Evolutionary conservation across 1,140 invertebrate genomes (phyloP).

Genomic region (Homarus americanus): DNA sequence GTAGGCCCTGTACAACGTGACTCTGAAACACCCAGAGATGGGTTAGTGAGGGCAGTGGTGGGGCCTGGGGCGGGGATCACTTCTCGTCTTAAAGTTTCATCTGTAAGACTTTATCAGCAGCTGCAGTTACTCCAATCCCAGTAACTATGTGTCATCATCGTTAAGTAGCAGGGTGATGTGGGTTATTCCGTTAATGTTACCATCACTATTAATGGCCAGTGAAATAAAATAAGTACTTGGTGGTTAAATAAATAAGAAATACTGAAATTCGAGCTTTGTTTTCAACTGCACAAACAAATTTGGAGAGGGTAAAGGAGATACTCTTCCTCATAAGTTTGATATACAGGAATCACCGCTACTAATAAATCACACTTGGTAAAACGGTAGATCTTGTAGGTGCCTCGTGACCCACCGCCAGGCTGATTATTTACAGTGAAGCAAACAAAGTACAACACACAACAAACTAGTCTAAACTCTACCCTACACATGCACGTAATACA

Average conservation of each 20-base stretch:
- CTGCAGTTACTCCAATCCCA: not conserved
- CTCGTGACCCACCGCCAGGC: slow-evolving; percentile 26
- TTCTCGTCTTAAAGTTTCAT: not conserved
- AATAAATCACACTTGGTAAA: slow-evolving; percentile 13
- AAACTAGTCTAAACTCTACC: slow-evolving; percentile 1
- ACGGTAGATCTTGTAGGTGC: not conserved
- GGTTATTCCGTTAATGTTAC: no score
- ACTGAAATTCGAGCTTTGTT: not conserved
- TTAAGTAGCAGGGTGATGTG: no score
- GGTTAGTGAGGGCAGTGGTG: slow-evolving; percentile 26
- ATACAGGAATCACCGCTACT: not conserved
- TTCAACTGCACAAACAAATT: slow-evolving; percentile 34
- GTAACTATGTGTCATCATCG: not conserved
- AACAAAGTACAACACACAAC: not conserved
- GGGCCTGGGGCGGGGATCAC: not conserved
- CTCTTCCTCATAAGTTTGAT: slow-evolving; percentile 41
- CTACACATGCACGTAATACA: slow-evolving; percentile 31
- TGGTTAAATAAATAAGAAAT: not conserved
- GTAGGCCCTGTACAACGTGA: slow-evolving; percentile 85
- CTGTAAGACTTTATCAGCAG: not conserved
- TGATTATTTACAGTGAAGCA: not conserved
- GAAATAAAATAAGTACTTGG: no score
- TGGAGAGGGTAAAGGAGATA: slow-evolving; percentile 63
- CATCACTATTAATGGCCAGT: no score
- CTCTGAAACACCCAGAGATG: slow-evolving; percentile 80